Evolutionary conservation across 2,113 vertebrate genomes (phyloP).

Genomic region (Eurystomus gularis): DNA sequence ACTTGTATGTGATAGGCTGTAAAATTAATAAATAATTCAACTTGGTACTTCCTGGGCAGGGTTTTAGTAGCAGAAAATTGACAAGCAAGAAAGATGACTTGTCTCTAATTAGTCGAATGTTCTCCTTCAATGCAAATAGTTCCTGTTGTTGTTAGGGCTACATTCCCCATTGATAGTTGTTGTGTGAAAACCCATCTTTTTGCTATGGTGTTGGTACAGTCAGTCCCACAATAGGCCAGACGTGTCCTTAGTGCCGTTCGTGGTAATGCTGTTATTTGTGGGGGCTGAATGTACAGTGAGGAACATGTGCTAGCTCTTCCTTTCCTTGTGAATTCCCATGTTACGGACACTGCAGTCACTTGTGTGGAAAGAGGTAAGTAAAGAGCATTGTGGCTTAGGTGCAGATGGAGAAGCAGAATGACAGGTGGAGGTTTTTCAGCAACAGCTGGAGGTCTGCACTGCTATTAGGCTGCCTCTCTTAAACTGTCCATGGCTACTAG

Average conservation of each 20-base stretch:
- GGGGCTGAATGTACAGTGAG: not conserved
- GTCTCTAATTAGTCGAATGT: not conserved
- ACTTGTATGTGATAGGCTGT: not conserved
- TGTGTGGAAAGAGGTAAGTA: not conserved
- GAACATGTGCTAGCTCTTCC: not conserved
- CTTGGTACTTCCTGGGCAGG: not conserved
- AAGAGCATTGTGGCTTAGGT: not conserved
- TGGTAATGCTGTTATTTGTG: not conserved
- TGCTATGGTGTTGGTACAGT: not conserved
- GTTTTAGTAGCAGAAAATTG: not conserved
- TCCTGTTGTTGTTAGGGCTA: not conserved
- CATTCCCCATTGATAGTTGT: not conserved
- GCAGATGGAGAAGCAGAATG: not conserved
- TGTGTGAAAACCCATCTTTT: not conserved
- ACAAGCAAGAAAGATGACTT: not conserved
- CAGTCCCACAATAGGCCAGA: not conserved
- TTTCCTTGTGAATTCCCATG: not conserved
- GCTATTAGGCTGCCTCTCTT: not conserved
- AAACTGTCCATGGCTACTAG: accelerated
- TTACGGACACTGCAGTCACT: not conserved
- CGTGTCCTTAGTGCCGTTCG: not conserved
- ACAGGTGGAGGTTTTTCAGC: not conserved
- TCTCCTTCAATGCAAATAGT: not conserved
- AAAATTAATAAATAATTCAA: not conserved
- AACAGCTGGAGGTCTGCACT: not conserved